These are phyloP conservation scores for Phodopus roborovskii DNA, from an alignment of 2,113 vertebrate genomes.

Conservation along the genomic window DNA sequence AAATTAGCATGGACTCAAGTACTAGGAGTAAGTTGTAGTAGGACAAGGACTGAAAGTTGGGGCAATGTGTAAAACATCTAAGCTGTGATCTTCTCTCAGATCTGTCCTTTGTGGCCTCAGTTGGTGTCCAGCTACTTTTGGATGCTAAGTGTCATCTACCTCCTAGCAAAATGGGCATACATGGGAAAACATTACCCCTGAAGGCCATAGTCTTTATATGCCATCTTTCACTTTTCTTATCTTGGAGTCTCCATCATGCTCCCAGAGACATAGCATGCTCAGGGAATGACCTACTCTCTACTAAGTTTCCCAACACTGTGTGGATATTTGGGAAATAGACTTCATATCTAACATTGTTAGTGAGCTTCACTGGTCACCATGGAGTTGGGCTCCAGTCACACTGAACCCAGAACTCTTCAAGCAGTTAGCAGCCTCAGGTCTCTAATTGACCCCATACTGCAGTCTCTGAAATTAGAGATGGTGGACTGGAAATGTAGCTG, in stretches of 20 bases:
- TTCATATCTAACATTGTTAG: background rate
- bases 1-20: background rate
- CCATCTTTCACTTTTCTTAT: background rate
- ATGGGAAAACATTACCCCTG: background rate
- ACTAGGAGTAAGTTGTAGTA: background rate
- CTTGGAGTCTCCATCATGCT: background rate
- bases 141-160: fast-evolving
- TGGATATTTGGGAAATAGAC: background rate
- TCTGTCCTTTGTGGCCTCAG: too few species aligned
- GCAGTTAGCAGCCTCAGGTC: background rate
- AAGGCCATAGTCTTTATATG: background rate
- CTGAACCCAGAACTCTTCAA: background rate
- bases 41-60: background rate
- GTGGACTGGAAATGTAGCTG: background rate
- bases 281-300: background rate
- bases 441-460: background rate
- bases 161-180: background rate
- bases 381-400: background rate
- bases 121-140: background rate
- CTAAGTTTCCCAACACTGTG: background rate
- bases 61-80: background rate
- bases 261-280: background rate
- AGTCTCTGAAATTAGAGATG: background rate
- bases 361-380: background rate
- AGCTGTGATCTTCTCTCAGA: background rate